Percentiles rank a stretch among this genome's conserved stretches.
phyloP scores from a whole-genome alignment of 2,797 vertebrate species.

The Galaxias olidus region DNA sequence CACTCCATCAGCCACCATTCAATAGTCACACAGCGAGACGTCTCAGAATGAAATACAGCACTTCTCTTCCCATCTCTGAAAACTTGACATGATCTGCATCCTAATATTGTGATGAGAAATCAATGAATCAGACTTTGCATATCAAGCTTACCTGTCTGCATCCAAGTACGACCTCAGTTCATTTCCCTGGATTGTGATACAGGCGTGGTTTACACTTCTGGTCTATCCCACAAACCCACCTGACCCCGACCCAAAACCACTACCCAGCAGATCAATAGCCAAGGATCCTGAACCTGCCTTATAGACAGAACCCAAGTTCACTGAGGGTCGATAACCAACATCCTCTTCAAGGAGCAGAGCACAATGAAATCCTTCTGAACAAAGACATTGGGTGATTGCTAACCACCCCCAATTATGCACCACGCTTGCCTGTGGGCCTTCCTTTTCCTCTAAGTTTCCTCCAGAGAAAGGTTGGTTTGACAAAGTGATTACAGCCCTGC shows the following conservation, averaged over 20 bases:
- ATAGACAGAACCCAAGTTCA: slow-evolving; percentile 41
- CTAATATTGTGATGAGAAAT: slow-evolving; percentile 52
- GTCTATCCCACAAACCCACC: slow-evolving; percentile 56
- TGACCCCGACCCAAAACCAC: slow-evolving; percentile 25
- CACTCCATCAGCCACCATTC: slow-evolving; percentile 43
- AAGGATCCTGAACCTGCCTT: slow-evolving; percentile 48
- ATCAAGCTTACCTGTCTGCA: slow-evolving; percentile 43
- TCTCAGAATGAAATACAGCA: slow-evolving; percentile 55
- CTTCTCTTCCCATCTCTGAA: slow-evolving; percentile 40
- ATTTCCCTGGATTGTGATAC: slow-evolving; percentile 19
- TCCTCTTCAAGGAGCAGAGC: slow-evolving; percentile 57
- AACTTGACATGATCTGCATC: slow-evolving; percentile 42
- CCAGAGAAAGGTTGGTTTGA: slow-evolving; percentile 48
- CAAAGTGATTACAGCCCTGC: slow-evolving; percentile 52
- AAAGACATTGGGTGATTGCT: slow-evolving; percentile 45
- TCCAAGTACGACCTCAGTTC: slow-evolving; percentile 28
- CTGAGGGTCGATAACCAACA: slow-evolving; percentile 61
- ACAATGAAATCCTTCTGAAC: slow-evolving; percentile 63
- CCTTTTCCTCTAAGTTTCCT: slow-evolving; percentile 47
- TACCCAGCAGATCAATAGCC: slow-evolving; percentile 62
- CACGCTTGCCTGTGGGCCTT: slow-evolving; percentile 17
- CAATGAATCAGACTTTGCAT: slow-evolving; percentile 58
- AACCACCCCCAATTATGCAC: slow-evolving; percentile 49
- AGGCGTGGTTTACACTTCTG: slow-evolving; percentile 41
- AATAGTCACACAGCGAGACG: slow-evolving; percentile 48